phyloP scores from a whole-genome alignment of 2,888 invertebrate genomes.

The Fissipunctia ypsillon region DNA sequence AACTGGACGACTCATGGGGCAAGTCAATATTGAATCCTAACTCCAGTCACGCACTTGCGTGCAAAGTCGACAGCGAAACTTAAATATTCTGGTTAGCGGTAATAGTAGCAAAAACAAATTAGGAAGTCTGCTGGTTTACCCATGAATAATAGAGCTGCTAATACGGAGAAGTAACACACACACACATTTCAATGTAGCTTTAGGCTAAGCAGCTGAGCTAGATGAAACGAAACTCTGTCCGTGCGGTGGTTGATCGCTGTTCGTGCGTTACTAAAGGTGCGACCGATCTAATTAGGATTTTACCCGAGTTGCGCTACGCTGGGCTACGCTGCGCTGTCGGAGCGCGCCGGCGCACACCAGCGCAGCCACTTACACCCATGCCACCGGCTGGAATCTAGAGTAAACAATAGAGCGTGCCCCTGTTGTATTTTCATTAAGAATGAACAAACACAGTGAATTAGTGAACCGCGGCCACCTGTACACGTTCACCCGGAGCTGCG shows the following conservation, averaged over 20 bases:
- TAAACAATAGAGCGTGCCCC: conserved; percentile 63
- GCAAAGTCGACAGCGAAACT: conserved; percentile 54
- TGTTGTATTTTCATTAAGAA: conserved; percentile 71
- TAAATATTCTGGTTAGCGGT: conserved; percentile 54
- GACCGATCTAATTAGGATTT: conserved; percentile 44
- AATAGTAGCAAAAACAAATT: conserved; percentile 53
- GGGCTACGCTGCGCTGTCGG: neutral
- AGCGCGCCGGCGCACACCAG: conserved; percentile 21
- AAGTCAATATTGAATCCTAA: conserved; percentile 41
- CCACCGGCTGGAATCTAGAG: conserved; percentile 38
- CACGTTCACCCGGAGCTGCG: conserved; percentile 41
- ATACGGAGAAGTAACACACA: conserved; percentile 22
- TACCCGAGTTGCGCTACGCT: conserved; percentile 23
- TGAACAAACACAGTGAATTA: conserved; percentile 67
- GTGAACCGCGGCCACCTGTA: conserved; percentile 66
- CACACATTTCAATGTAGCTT: conserved; percentile 15
- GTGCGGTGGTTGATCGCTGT: conserved; percentile 27
- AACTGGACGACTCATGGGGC: neutral
- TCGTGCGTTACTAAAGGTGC: conserved; percentile 8
- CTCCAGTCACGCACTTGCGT: conserved; percentile 55
- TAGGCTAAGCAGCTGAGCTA: conserved; percentile 14
- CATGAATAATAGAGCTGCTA: conserved; percentile 50
- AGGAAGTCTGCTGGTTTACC: conserved; percentile 39
- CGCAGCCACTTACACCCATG: conserved; percentile 15
- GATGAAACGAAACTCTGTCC: conserved; percentile 17